These are phyloP conservation scores for Mionectes macconnelli DNA, from an alignment of 2,113 vertebrate species.

Conservation along the genomic window DNA sequence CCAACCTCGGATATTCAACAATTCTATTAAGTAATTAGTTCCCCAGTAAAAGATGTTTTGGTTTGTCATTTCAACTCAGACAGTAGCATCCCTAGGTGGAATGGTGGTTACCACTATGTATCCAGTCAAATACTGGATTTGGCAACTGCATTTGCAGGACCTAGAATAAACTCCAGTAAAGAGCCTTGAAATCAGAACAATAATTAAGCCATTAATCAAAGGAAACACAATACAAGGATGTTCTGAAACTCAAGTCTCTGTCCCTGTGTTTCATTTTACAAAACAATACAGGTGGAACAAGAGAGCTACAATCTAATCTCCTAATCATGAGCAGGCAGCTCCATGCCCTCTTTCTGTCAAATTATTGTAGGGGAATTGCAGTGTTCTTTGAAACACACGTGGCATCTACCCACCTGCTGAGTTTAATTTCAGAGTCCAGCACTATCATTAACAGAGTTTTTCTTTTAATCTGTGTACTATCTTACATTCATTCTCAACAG, in stretches of 20 bases:
- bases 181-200: not conserved
- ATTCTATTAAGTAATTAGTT: not conserved
- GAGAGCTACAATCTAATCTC: not conserved
- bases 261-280: not conserved
- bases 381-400: not conserved
- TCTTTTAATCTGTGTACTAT: not conserved
- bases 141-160: not conserved
- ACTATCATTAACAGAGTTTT: not conserved
- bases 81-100: not conserved
- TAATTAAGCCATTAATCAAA: not conserved
- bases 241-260: not conserved
- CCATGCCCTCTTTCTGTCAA: not conserved
- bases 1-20: not conserved
- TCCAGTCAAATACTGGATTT: not conserved
- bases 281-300: not conserved
- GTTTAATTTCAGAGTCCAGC: slow-evolving; percentile 22
- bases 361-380: not conserved
- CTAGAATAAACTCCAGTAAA: not conserved
- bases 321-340: not conserved
- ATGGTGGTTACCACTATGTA: not conserved
- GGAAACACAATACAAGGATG: not conserved
- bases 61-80: not conserved
- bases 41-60: not conserved
- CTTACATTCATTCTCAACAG: not conserved
- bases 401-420: not conserved